These are phyloP conservation scores for Harpagifer antarcticus DNA, from an alignment of 2,797 vertebrate genomes.

Conservation along the genomic window DNA sequence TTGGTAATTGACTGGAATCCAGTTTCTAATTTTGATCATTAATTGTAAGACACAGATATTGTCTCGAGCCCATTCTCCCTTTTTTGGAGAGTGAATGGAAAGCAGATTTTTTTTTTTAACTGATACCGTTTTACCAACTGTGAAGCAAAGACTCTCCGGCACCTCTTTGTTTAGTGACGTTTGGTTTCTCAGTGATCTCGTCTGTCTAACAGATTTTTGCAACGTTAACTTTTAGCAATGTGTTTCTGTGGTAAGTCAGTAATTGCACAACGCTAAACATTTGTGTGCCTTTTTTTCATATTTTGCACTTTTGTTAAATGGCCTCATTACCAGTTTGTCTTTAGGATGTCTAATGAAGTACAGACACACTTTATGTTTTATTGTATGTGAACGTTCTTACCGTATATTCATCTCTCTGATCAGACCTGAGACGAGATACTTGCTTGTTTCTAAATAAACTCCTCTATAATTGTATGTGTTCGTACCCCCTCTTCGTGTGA, in stretches of 20 bases:
- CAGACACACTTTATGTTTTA: conserved; percentile 20
- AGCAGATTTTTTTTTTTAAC: conserved; percentile 13
- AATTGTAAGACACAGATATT: conserved; percentile 50
- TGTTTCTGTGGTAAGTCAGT: conserved; percentile 33
- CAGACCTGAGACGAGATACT: conserved; percentile 38
- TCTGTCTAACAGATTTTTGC: conserved; percentile 29
- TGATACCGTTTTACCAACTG: conserved; percentile 43
- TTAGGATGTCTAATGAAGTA: conserved; percentile 40
- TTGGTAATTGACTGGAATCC: conserved; percentile 81
- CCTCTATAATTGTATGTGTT: conserved; percentile 59
- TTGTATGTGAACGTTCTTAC: conserved; percentile 48
- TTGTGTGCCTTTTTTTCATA: conserved; percentile 17
- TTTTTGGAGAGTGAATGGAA: conserved; percentile 68
- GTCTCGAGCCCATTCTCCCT: conserved; percentile 52
- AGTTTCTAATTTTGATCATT: conserved; percentile 69
- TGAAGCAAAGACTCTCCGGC: conserved; percentile 48
- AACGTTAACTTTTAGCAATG: conserved; percentile 6
- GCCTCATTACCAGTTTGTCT: conserved; percentile 15
- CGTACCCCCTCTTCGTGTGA: conserved; percentile 46
- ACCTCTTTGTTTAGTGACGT: conserved; percentile 32
- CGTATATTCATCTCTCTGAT: conserved; percentile 30
- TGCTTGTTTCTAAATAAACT: conserved; percentile 83
- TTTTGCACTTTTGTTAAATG: conserved; percentile 64
- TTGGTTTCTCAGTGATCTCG: conserved; percentile 30
- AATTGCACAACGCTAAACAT: conserved; percentile 25